Evolutionary conservation across 1,140 invertebrate genomes (phyloP).

Genomic region (Holcopasites calliopsidis): DNA sequence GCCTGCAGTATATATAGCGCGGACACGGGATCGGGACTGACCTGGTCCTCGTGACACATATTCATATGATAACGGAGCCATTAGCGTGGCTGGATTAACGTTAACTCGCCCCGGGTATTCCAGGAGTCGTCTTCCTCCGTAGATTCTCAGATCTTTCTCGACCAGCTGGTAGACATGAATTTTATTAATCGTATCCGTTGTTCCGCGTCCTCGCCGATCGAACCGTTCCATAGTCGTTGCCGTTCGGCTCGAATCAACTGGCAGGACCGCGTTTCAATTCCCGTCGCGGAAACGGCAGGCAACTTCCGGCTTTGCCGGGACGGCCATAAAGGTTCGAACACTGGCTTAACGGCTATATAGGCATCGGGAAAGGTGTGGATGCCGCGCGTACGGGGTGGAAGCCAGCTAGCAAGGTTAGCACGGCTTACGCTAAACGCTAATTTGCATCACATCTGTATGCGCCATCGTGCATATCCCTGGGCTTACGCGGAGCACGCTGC

Average conservation of each 20-base stretch:
- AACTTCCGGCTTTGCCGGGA: too few relatives aligned
- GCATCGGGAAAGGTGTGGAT: constrained; percentile 51
- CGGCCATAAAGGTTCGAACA: constrained; percentile 7
- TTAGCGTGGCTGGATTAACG: constrained; percentile 51
- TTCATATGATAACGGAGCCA: constrained; percentile 60
- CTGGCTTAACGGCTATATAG: constrained; percentile 46
- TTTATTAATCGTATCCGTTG: too few relatives aligned
- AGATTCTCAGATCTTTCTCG: too few relatives aligned
- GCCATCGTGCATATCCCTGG: constrained; percentile 73
- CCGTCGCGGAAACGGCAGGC: too few relatives aligned
- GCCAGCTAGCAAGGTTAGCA: constrained; percentile 51
- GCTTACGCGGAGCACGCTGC: constrained; percentile 72
- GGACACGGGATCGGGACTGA: constrained; percentile 43
- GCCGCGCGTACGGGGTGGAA: constrained; percentile 22
- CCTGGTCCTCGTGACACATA: constrained; percentile 54
- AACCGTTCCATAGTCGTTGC: too few relatives aligned
- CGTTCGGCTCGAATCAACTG: too few relatives aligned
- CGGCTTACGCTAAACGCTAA: constrained; percentile 75
- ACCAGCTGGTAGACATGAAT: too few relatives aligned
- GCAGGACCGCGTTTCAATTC: too few relatives aligned
- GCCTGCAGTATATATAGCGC: constrained; percentile 49
- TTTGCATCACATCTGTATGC: constrained; percentile 77
- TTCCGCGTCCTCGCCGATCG: too few relatives aligned
- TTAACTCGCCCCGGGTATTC: background rate
- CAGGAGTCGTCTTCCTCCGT: too few relatives aligned